These are phyloP conservation scores for Sterrhoptilus dennistouni DNA, from an alignment of 2,113 vertebrate species.

Conservation along the genomic window DNA sequence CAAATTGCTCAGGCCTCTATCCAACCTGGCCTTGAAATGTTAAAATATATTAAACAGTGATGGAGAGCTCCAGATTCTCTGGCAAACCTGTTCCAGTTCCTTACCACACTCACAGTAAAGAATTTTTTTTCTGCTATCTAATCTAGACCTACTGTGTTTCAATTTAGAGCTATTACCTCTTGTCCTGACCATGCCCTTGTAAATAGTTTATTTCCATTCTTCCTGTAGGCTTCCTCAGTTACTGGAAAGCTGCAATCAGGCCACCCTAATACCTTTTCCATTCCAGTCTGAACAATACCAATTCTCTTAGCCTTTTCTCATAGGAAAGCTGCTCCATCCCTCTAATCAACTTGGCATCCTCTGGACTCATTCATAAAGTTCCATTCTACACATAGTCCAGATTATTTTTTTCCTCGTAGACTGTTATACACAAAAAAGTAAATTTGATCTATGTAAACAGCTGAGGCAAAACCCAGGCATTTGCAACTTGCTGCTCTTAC, in stretches of 20 bases:
- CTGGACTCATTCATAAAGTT: not conserved
- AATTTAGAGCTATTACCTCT: not conserved
- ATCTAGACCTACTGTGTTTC: not conserved
- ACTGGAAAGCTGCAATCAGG: too few relatives aligned
- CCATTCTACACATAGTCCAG: not conserved
- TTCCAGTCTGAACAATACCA: not conserved
- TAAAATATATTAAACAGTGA: too few relatives aligned
- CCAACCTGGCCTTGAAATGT: not conserved
- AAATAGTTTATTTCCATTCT: not conserved
- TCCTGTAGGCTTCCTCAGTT: not conserved
- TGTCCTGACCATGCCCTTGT: not conserved
- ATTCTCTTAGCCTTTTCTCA: not conserved
- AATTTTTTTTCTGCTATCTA: too few relatives aligned
- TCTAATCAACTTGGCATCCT: rapidly evolving
- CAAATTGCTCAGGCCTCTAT: not conserved
- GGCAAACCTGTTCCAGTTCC: not conserved
- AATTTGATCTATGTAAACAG: not conserved
- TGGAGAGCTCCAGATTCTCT: not conserved
- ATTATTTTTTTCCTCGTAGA: not conserved
- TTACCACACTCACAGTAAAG: too few relatives aligned
- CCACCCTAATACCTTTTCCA: not conserved
- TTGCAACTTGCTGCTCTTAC: rapidly evolving
- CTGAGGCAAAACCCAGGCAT: not conserved
- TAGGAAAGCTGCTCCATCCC: not conserved
- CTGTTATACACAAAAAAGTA: not conserved